Percentiles rank a stretch among this genome's conserved stretches.
phyloP scores from a whole-genome alignment of 2,113 vertebrate genomes.

The Etheostoma spectabile region DNA sequence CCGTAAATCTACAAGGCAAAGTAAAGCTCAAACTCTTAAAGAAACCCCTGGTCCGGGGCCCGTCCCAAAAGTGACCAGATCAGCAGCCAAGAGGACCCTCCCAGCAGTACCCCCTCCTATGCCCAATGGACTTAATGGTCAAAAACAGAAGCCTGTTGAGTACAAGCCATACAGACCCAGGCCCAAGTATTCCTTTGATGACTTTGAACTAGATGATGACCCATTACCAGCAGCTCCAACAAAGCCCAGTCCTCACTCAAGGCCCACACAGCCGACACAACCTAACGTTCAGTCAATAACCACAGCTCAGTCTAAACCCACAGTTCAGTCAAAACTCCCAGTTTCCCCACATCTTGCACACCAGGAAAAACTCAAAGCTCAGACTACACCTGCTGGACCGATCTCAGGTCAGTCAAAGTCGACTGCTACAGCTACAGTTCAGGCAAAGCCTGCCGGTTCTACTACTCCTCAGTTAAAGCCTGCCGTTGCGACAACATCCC shows the following conservation, averaged over 20 bases:
- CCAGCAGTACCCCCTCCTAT: constrained; percentile 82
- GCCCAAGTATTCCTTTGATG: constrained; percentile 84
- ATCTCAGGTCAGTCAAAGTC: constrained; percentile 54
- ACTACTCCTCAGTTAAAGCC: constrained; percentile 34
- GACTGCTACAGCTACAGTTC: neutral
- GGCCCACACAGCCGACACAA: constrained; percentile 1
- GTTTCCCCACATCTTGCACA: constrained; percentile 41
- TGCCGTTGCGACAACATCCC: neutral
- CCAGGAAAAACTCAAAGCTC: constrained; percentile 54
- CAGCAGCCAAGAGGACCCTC: constrained; percentile 70
- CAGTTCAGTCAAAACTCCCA: constrained; percentile 24
- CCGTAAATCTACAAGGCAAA: constrained; percentile 66
- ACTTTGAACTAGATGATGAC: constrained; percentile 86
- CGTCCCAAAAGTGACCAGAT: constrained; percentile 63
- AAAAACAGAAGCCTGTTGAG: constrained; percentile 78
- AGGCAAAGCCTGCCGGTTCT: constrained; percentile 7
- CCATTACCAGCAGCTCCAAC: constrained; percentile 54
- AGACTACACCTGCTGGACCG: constrained; percentile 38
- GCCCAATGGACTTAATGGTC: constrained; percentile 82
- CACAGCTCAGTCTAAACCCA: constrained; percentile 22
- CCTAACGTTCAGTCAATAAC: constrained; percentile 23
- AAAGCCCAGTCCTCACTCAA: constrained; percentile 30
- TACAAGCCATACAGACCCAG: constrained; percentile 85
- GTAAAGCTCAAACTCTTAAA: constrained; percentile 58
- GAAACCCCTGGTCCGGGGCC: constrained; percentile 46